A percentile compares a stretch with the other conserved stretches of the same genome.
phyloP scores from a whole-genome alignment of 2,888 invertebrate genomes.

The Lissocephala sabroskyi region DNA sequence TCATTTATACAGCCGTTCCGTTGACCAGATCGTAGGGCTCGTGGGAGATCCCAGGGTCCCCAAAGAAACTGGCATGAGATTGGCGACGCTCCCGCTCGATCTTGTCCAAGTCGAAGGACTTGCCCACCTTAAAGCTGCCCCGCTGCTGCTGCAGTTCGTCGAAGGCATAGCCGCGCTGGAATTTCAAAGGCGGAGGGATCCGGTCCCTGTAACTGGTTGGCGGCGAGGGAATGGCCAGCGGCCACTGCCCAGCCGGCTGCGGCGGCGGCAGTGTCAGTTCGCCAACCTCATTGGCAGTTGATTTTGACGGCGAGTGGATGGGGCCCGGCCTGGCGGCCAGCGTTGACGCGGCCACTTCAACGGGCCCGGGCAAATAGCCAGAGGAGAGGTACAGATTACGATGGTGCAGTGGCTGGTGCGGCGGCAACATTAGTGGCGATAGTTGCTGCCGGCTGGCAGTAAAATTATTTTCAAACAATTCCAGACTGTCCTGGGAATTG shows the following conservation, averaged over 20 bases:
- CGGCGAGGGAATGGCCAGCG: constrained; percentile 69
- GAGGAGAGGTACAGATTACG: constrained; percentile 52
- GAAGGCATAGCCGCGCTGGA: constrained; percentile 64
- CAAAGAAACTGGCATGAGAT: constrained; percentile 71
- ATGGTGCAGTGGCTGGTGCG: constrained; percentile 38
- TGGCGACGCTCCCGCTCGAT: constrained; percentile 71
- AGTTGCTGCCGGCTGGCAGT: constrained; percentile 42
- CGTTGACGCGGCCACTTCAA: constrained; percentile 32
- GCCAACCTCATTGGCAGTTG: no score
- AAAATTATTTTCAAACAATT: constrained; percentile 44
- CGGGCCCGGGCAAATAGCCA: constrained; percentile 49
- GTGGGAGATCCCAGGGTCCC: constrained; percentile 20
- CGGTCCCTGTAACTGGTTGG: constrained; percentile 62
- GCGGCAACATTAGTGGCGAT: constrained; percentile 36
- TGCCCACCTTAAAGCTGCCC: constrained; percentile 42
- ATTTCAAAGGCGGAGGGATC: constrained; percentile 44
- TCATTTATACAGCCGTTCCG: constrained; percentile 68
- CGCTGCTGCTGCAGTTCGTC: constrained; percentile 62
- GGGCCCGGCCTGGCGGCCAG: constrained; percentile 18
- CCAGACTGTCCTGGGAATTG: constrained; percentile 55
- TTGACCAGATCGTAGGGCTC: constrained; percentile 69
- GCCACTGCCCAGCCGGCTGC: constrained; percentile 65
- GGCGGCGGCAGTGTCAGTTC: no score
- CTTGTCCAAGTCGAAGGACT: constrained; percentile 70
- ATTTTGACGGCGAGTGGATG: no score